Conservation (phyloP, 2,888 invertebrate species). For the Heliconius ethilla region DNA sequence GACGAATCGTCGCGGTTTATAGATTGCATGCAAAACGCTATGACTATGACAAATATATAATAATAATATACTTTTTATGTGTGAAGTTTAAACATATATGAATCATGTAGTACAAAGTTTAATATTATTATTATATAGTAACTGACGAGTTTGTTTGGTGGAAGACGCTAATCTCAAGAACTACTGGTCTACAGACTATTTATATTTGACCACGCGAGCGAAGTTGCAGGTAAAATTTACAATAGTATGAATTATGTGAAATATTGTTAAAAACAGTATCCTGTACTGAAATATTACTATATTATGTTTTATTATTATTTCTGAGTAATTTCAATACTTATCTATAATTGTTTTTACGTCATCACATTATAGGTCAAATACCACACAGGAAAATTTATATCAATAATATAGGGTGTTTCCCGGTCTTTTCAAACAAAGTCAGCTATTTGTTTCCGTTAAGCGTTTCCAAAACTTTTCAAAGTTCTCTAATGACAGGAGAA, state of each 20-base stretch:
- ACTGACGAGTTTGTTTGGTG: no score
- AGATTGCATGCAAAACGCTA: background rate
- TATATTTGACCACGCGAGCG: no score
- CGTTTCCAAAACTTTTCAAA: no score
- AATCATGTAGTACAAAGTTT: no score
- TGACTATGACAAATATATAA: background rate
- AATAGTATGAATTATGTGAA: no score
- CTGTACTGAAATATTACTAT: no score
- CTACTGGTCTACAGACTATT: no score
- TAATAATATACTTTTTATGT: background rate
- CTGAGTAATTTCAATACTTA: background rate
- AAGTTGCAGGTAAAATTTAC: no score
- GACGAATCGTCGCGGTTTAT: conserved; percentile 12
- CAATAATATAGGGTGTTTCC: background rate
- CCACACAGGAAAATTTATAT: background rate
- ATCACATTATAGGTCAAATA: background rate
- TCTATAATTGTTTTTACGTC: background rate
- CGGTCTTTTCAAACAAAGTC: background rate
- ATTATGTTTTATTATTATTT: background rate
- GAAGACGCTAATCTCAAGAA: no score
- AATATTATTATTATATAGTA: no score
- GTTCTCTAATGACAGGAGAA: background rate
- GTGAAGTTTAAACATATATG: background rate
- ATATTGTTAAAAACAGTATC: no score
- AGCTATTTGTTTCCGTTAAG: background rate